Percentiles rank a stretch among this genome's conserved stretches.
Conservation (phyloP, 1,140 invertebrate species). For the Saxidomus purpurata region DNA sequence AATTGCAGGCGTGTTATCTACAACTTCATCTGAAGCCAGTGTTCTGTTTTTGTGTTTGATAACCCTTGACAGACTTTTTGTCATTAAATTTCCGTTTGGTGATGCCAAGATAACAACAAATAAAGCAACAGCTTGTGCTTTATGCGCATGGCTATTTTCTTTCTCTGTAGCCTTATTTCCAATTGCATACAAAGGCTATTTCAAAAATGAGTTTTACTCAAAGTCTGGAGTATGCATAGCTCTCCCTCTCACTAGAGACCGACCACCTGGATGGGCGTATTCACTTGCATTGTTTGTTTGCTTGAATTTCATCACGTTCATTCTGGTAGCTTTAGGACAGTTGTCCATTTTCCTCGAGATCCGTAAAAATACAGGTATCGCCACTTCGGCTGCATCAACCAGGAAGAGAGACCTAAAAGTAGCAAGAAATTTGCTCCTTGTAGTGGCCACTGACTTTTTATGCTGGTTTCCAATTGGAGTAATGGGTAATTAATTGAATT, state of each 20-base stretch:
- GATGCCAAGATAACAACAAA: constrained; percentile 47
- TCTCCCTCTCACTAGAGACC: constrained; percentile 54
- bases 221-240: constrained; percentile 65
- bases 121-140: constrained; percentile 12
- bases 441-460: constrained; percentile 66
- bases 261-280: too few species aligned
- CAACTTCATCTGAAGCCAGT: constrained; percentile 75
- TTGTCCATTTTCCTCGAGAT: constrained; percentile 29
- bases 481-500: constrained; percentile 72
- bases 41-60: constrained; percentile 77
- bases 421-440: constrained; percentile 58
- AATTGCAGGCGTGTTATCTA: constrained; percentile 77
- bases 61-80: constrained; percentile 79
- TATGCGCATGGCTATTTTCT: constrained; percentile 68
- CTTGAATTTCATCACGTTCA: constrained; percentile 67
- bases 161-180: constrained; percentile 68
- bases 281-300: constrained; percentile 29
- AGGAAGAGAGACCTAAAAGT: constrained; percentile 55
- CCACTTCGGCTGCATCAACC: neutral
- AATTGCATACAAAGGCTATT: constrained; percentile 37
- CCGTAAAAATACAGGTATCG: neutral
- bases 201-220: constrained; percentile 62
- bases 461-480: too few species aligned
- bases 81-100: constrained; percentile 78
- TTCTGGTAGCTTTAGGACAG: too few species aligned